phyloP scores from a whole-genome alignment of 2,888 invertebrate species.

The Ferdinandea cuprea region DNA sequence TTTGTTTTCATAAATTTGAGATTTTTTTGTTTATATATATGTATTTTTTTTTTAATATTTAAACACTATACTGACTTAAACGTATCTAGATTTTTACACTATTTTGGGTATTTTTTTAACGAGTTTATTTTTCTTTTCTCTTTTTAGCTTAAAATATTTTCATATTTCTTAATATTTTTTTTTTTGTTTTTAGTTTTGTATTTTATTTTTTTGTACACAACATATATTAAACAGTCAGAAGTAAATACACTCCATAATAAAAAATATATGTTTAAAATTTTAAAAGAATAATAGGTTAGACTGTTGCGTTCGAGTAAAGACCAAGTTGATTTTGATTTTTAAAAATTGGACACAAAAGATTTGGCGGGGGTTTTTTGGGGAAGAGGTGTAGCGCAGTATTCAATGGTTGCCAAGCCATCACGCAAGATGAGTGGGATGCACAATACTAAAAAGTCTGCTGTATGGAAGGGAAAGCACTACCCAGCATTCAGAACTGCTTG shows the following conservation, averaged over 20 bases:
- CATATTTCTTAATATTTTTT: background rate
- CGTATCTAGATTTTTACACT: constrained; percentile 27
- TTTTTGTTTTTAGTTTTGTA: background rate
- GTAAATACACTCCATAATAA: constrained; percentile 32
- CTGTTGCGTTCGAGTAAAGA: background rate
- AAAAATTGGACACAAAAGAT: too few species aligned
- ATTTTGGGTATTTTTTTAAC: constrained; percentile 1
- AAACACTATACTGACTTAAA: constrained; percentile 42
- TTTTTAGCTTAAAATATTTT: too few species aligned
- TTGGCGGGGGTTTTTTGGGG: too few species aligned
- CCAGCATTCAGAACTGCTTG: too few species aligned
- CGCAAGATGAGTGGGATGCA: too few species aligned
- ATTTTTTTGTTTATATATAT: constrained; percentile 9
- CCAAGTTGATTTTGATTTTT: too few species aligned
- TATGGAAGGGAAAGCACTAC: too few species aligned
- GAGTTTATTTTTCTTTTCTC: constrained; percentile 12
- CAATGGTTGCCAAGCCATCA: too few species aligned
- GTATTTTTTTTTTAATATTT: constrained; percentile 16
- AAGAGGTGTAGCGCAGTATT: too few species aligned
- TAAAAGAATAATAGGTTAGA: background rate
- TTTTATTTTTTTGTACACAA: constrained; percentile 54
- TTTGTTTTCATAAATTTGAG: constrained; percentile 19
- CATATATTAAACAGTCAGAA: too few species aligned
- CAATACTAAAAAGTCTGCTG: too few species aligned
- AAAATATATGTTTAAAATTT: background rate